Base-by-base conservation (phyloP, 2,113 vertebrate species). In the Pampusana beccarii region DNA sequence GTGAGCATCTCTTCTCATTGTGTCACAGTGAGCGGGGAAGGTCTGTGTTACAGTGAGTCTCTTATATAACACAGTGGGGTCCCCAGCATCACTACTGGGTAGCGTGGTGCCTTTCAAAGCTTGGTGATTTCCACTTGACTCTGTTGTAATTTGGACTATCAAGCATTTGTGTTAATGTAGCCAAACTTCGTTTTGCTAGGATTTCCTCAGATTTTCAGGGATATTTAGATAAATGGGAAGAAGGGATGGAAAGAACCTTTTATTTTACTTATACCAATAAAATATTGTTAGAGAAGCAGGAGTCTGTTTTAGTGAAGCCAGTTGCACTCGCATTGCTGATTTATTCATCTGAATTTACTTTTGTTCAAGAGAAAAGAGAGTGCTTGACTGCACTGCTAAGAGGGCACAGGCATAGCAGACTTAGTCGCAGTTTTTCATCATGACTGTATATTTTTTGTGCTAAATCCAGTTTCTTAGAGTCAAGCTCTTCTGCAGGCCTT, bases 361-460 rank as follows among this genome's bases (percentile, higher is more conserved):
- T 80, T 84, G 10, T 69, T 95, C 61, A 85, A 72, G 18, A 58
- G 26, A 88, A 56, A 66, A 62, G 7, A 24, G 80, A 70, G 54
- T 65, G 11, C 25, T 71, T 71, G 44, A 53, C 42, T 3, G 1
- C 36, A 33, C 18, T 48, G 26, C 69, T 80, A 44, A 61, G 66
- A 79, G 48, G 36, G 15, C 40, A 46, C 36, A 84, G 11, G 24
- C 36, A 51, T 9, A 75, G 40, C 46, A 90, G 57, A 79, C 54
- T 38, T 64, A 57, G 40, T 16, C 0, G 0, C 5, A 57, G 24
- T 23, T 85, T 93, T 82, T 73, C 0, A 0, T 81, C 36, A 58
- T 28, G 36, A 66, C 20, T 80, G 7, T 50, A 93, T 75, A 62
- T 42, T 46, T 62, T 36, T 82, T 31, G 42, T 33, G 14, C 36